Evolutionary conservation across 2,797 vertebrate genomes (phyloP).

Genomic region (Megalops cyprinoides): DNA sequence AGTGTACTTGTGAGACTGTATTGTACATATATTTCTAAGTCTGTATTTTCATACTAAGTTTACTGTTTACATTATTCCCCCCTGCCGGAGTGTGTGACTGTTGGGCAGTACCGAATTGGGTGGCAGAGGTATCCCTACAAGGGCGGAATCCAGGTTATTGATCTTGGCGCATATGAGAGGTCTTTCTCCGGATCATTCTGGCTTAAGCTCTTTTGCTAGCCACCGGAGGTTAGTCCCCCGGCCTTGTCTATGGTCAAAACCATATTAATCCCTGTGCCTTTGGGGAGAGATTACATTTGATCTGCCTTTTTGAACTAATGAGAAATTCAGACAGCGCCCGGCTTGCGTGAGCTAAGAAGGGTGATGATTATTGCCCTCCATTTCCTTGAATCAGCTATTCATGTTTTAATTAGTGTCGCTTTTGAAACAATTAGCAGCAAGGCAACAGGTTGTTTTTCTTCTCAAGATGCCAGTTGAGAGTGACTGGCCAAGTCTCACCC

Average conservation of each 20-base stretch:
- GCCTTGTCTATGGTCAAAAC: constrained; percentile 12
- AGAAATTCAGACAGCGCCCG: not conserved
- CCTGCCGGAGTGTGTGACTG: no score
- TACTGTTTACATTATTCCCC: no score
- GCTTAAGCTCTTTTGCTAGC: constrained; percentile 16
- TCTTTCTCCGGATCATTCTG: not conserved
- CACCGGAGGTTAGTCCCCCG: not conserved
- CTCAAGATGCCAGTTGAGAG: not conserved
- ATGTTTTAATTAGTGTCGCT: constrained; percentile 14
- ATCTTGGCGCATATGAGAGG: not conserved
- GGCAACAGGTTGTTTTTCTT: not conserved
- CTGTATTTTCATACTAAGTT: no score
- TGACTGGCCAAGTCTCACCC: not conserved
- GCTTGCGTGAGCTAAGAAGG: not conserved
- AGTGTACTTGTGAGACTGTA: no score
- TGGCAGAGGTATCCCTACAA: not conserved
- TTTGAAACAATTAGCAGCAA: not conserved
- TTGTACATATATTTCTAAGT: no score
- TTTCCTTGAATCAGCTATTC: not conserved
- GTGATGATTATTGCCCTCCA: not conserved
- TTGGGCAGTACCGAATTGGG: no score
- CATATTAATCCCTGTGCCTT: constrained; percentile 16
- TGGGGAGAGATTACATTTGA: constrained; percentile 26
- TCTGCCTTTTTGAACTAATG: constrained; percentile 20
- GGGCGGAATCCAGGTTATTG: constrained; percentile 5